phyloP scores from a whole-genome alignment of 2,797 vertebrate species.

The Pangasius djambal region DNA sequence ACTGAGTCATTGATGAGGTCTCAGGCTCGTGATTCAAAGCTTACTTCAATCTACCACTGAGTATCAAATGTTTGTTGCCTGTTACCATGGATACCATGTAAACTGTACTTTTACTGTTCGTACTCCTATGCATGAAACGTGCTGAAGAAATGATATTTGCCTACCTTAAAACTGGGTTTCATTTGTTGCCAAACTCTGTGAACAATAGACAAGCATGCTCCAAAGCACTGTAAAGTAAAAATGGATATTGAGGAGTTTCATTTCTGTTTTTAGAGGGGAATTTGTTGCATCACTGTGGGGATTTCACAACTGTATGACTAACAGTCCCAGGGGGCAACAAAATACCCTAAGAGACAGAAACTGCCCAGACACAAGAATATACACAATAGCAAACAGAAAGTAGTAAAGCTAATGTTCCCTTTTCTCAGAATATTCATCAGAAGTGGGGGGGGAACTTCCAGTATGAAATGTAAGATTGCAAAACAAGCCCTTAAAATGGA shows the following conservation, averaged over 20 bases:
- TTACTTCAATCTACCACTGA: neutral
- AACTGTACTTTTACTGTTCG: neutral
- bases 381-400: neutral
- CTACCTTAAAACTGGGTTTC: neutral
- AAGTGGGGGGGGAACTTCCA: constrained; percentile 38
- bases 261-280: constrained; percentile 44
- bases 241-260: constrained; percentile 34
- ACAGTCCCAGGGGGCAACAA: constrained; percentile 21
- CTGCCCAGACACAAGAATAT: neutral
- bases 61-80: neutral
- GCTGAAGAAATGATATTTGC: neutral
- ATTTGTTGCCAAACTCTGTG: neutral
- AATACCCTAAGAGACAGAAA: neutral
- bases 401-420: neutral
- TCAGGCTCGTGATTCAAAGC: constrained; percentile 23
- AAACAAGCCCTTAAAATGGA: constrained; percentile 61
- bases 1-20: constrained; percentile 43
- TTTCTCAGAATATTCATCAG: constrained; percentile 8
- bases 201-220: neutral
- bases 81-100: constrained; percentile 22
- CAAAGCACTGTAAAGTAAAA: neutral
- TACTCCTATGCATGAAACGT: neutral
- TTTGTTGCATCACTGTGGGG: constrained; percentile 46
- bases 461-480: constrained; percentile 26
- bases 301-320: constrained; percentile 36